Evolutionary conservation across 2,797 vertebrate genomes (phyloP).

Genomic region (Balearica regulorum): DNA sequence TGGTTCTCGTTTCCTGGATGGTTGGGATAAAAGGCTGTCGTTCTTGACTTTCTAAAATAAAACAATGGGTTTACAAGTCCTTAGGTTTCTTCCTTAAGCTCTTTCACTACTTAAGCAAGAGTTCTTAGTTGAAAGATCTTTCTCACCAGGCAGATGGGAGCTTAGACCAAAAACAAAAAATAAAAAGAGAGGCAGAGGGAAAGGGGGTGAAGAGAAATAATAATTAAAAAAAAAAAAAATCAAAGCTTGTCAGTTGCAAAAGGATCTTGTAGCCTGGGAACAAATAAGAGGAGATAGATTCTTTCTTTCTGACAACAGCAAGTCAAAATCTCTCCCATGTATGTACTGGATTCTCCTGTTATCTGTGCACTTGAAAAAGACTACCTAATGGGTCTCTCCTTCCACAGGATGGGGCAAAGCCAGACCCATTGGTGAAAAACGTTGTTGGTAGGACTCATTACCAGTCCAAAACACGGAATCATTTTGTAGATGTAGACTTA

Average conservation of each 20-base stretch:
- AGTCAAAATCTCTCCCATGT: background rate
- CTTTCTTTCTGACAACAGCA: background rate
- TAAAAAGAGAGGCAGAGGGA: fast-evolving
- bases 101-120: background rate
- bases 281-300: background rate
- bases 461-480: background rate
- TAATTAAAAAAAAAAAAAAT: background rate
- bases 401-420: background rate
- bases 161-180: background rate
- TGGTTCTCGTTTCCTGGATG: background rate
- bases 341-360: background rate
- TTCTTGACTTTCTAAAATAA: background rate
- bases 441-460: background rate
- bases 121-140: background rate
- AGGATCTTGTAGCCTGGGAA: background rate
- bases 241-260: background rate
- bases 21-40: background rate
- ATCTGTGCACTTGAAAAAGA: background rate
- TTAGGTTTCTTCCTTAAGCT: background rate
- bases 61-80: background rate
- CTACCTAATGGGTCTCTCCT: background rate
- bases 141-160: background rate
- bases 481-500: background rate
- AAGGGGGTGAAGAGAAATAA: background rate
- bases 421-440: background rate